phyloP scores from a whole-genome alignment of 2,888 invertebrate genomes.

The Cataglyphis cursor region DNA sequence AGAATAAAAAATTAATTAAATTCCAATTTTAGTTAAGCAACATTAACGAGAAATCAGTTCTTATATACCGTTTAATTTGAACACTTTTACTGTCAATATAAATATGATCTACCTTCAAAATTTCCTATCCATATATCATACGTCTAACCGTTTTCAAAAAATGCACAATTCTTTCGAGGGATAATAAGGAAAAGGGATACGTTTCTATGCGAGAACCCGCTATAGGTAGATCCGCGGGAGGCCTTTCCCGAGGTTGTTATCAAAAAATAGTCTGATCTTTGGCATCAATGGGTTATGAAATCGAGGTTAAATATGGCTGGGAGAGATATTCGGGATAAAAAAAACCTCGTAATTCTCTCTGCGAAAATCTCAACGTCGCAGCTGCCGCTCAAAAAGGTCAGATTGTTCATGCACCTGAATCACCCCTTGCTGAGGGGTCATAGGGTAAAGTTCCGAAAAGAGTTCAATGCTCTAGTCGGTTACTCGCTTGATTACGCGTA shows the following conservation, averaged over 20 bases:
- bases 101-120: neutral
- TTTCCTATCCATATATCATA: neutral
- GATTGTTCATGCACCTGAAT: slow-evolving; percentile 62
- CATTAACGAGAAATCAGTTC: neutral
- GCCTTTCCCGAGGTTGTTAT: slow-evolving; percentile 75
- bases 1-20: neutral
- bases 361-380: slow-evolving; percentile 75
- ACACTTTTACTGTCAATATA: neutral
- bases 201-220: slow-evolving; percentile 42
- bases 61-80: neutral
- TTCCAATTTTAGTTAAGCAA: neutral
- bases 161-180: neutral
- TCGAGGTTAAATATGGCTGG: slow-evolving; percentile 82
- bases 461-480: slow-evolving; percentile 67
- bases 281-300: slow-evolving; percentile 82
- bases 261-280: slow-evolving; percentile 73
- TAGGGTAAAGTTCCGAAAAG: slow-evolving; percentile 47
- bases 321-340: slow-evolving; percentile 76
- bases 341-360: slow-evolving; percentile 80
- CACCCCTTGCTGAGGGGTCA: slow-evolving; percentile 26
- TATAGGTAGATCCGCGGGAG: slow-evolving; percentile 61
- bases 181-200: slow-evolving; percentile 43
- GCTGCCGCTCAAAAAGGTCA: slow-evolving; percentile 53
- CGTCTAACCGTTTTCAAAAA: slow-evolving; percentile 30
- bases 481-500: slow-evolving; percentile 84